A percentile compares a stretch with the other conserved stretches of the same genome.
Conservation (phyloP, 2,797 vertebrate species). For the Melanitta fusca region DNA sequence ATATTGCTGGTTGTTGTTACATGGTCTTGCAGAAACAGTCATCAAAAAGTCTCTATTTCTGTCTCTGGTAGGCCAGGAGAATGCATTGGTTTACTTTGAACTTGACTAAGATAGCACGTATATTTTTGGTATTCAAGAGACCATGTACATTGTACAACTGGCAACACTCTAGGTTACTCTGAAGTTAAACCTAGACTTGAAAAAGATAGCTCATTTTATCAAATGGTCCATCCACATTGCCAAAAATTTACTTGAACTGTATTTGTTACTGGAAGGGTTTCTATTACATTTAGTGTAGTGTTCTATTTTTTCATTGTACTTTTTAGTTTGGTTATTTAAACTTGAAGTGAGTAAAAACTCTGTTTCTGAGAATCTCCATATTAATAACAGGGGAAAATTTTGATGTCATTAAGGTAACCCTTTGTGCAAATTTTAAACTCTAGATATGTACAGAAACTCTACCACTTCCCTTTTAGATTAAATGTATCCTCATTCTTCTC, state of each 20-base stretch:
- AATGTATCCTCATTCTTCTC: neutral
- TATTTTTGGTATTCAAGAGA: neutral
- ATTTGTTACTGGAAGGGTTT: neutral
- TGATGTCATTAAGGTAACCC: neutral
- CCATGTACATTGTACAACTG: neutral
- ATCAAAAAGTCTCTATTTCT: neutral
- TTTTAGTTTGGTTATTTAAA: neutral
- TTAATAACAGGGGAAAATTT: neutral
- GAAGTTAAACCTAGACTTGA: neutral
- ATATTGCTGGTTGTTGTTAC: neutral
- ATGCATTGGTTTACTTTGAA: neutral
- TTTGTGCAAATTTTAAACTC: neutral
- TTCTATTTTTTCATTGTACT: neutral
- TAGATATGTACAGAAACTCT: neutral
- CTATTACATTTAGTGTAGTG: neutral
- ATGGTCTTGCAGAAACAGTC: neutral
- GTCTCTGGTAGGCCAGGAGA: neutral
- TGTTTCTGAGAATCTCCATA: neutral
- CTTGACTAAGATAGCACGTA: neutral
- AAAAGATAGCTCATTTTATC: neutral
- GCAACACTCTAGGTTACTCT: neutral
- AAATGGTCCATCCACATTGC: neutral
- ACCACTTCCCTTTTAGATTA: neutral
- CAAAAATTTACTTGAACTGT: neutral
- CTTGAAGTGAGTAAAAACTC: neutral